Evolutionary conservation across 2,888 invertebrate genomes (phyloP), one percentile per base, ranked within the genome.

Genomic region (Clepsis dumicolana): DNA sequence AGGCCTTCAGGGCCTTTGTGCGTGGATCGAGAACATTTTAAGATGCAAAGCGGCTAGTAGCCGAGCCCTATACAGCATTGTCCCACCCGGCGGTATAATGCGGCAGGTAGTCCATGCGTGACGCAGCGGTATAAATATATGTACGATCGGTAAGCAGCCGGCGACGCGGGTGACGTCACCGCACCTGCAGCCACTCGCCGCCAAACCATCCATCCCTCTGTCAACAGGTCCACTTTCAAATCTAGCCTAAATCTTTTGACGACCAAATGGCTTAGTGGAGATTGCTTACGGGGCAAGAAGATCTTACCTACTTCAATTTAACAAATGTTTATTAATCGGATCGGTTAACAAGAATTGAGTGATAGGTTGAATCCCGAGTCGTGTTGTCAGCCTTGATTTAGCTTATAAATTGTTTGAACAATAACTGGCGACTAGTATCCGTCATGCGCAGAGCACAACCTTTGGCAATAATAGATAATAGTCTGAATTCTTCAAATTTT

Each of bases 101-200:
- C 48, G 48, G 48, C 56, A 48, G 64, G 48, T n/a, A 48, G 7
- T 35, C 32, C 27, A 21, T 48, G 48, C 48, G 48, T 21, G 48
- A 48, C 48, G 21, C 32, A 24, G 41, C 63, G 57, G 38, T 27
- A 57, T 38, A 57, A 65, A 57, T 57, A 65, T 35, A 65, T 21
- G 48, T 21, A 48, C 2, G 21, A 25, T 25, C 16, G 32, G 25
- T 57, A 57, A 57, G 41, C 16, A 16, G 41, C 41, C 29, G 16
- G 41, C 41, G 41, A 41, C 41, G 41, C 41, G 41, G 41, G 44
- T 44, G 44, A 44, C 44, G 64, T 65, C 64, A 57, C 50, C 35
- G 50, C 64, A 65, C 57, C 57, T 57, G 64, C 57, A 25, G 35
- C 32, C 2, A n/a, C 21, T 48, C 57, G 35, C 48, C 14, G 50